Conservation (phyloP, 2,888 invertebrate genomes). For the Campopleginae sp. region DNA sequence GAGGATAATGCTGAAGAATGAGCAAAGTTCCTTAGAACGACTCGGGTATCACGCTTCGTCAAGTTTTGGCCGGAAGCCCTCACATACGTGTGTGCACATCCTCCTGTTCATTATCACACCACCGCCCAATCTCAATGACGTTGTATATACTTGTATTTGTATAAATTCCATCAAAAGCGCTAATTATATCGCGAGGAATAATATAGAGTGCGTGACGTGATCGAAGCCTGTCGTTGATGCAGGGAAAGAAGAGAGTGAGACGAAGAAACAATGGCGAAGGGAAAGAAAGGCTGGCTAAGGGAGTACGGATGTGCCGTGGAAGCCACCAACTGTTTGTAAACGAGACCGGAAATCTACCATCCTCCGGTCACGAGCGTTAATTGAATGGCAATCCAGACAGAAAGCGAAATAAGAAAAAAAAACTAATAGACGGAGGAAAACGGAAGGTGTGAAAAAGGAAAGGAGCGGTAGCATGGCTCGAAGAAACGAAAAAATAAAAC, state of each 20-base stretch:
- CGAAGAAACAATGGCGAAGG: conserved; percentile 56
- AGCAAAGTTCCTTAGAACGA: not conserved
- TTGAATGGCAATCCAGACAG: conserved; percentile 64
- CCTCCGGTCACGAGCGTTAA: conserved; percentile 46
- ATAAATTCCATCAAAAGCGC: conserved; percentile 21
- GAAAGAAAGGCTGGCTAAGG: conserved; percentile 59
- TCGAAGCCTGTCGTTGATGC: conserved; percentile 67
- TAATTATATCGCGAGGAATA: conserved; percentile 38
- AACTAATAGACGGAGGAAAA: conserved; percentile 62
- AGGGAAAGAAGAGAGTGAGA: conserved; percentile 10
- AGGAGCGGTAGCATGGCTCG: not conserved
- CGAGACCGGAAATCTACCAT: conserved; percentile 37
- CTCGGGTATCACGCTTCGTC: conserved; percentile 48
- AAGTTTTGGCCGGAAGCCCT: conserved; percentile 52
- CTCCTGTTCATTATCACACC: conserved; percentile 23
- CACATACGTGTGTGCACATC: conserved; percentile 18
- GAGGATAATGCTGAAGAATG: conserved; percentile 1
- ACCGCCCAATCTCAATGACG: conserved; percentile 30
- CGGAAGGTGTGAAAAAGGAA: conserved; percentile 29
- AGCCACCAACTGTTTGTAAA: not conserved
- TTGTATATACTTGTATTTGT: conserved; percentile 10
- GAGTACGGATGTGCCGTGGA: conserved; percentile 20
- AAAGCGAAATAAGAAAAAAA: conserved; percentile 32
- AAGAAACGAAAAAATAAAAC: conserved; percentile 54
- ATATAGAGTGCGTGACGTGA: conserved; percentile 56